These are phyloP conservation scores for Psittacula derbiana DNA, from an alignment of 2,797 vertebrate species.

Conservation along the genomic window DNA sequence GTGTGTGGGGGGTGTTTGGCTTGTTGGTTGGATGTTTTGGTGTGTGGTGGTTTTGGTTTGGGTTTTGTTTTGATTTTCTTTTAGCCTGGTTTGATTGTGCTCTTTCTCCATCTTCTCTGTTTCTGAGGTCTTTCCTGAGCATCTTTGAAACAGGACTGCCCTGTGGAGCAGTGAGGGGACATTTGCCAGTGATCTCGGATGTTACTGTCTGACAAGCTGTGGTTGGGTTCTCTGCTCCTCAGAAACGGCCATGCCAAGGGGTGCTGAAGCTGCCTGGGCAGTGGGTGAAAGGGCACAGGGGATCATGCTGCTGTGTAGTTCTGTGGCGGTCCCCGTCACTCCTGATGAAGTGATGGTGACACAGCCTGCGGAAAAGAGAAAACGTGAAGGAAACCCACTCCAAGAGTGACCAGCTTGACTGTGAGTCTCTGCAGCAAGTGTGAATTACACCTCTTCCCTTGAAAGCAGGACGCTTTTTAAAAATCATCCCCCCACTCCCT, in stretches of 20 bases:
- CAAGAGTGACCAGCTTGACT: not conserved
- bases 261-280: not conserved
- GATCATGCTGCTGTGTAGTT: fast-evolving
- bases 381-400: not conserved
- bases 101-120: not conserved
- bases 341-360: not conserved
- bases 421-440: not conserved
- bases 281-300: not conserved
- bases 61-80: not conserved
- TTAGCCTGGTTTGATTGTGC: not conserved
- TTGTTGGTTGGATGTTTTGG: not conserved
- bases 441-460: constrained; percentile 19
- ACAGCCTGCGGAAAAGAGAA: not conserved
- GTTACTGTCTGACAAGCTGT: not conserved
- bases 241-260: not conserved
- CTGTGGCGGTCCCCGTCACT: not conserved
- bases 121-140: not conserved
- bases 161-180: not conserved
- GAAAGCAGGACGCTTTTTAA: not conserved
- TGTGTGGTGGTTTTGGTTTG: not conserved
- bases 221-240: not conserved
- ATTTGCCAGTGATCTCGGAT: not conserved
- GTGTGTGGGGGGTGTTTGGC: fast-evolving
- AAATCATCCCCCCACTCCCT: not conserved
- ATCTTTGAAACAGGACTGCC: not conserved